Evolutionary conservation across 2,113 vertebrate genomes (phyloP).

Genomic region (Zosterops pallidus): DNA sequence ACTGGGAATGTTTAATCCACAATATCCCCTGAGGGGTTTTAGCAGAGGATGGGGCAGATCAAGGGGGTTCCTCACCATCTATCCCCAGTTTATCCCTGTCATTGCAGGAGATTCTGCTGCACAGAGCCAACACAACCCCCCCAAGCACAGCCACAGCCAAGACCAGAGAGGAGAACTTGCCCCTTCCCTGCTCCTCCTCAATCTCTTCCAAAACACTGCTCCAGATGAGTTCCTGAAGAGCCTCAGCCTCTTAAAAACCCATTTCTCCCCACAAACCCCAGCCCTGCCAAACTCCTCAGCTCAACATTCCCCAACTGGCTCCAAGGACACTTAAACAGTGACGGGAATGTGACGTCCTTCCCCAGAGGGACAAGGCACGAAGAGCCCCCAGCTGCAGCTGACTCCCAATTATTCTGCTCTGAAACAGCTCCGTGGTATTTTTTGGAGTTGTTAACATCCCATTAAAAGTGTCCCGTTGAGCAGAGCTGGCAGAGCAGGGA

Average conservation of each 20-base stretch:
- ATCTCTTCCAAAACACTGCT: neutral
- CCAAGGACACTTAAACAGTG: neutral
- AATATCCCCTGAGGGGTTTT: neutral
- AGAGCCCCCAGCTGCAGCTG: neutral
- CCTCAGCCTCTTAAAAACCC: neutral
- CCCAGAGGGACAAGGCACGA: neutral
- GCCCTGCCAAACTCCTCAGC: neutral
- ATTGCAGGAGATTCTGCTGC: neutral
- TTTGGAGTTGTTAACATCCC: neutral
- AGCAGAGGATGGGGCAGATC: neutral
- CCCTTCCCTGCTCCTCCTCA: neutral
- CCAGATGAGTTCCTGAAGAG: neutral
- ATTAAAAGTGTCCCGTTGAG: neutral
- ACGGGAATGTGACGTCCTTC: neutral
- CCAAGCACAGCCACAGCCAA: neutral
- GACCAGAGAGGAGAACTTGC: neutral
- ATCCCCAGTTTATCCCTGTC: neutral
- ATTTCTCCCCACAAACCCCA: neutral
- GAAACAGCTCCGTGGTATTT: neutral
- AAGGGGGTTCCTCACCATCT: neutral
- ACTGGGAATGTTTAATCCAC: rapidly evolving
- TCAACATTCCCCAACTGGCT: neutral
- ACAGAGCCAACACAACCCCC: neutral
- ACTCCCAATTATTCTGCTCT: neutral
- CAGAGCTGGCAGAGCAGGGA: neutral